Evolutionary conservation across 2,888 invertebrate species (phyloP), one percentile per base, ranked within the genome.

Genomic region (Drosophila leonis): DNA sequence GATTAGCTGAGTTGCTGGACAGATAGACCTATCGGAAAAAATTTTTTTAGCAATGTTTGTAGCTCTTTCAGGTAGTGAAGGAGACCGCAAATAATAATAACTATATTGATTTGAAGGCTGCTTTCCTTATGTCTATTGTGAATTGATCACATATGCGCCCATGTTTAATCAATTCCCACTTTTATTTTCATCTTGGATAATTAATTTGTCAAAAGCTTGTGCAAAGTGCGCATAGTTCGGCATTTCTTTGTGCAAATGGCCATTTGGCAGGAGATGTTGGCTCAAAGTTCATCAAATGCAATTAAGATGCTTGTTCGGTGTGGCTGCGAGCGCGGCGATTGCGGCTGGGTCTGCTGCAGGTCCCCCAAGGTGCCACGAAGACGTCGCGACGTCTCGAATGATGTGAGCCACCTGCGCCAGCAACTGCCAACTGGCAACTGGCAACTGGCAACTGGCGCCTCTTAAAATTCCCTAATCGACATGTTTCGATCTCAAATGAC

Each of bases 241-340:
- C 27, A 18, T 54, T 27, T 27, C 37, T 46, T 46, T 57, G 46
- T 46, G 57, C 27, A 46, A 54, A 54, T 39, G 80, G 68, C 65
- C n/a, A 51, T 49, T 70, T 73, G 68, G 74, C 78, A 63, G 67
- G 64, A 57, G 72, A 59, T 79, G 80, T 65, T 88, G 89, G 92
- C 92, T 90, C 83, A 83, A 83, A 91, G 92, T 91, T 91, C 92
- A 91, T 90, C 88, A 86, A 87, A 91, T 84, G 92, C 92, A 91
- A 92, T 91, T 92, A 91, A 91, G 92, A 91, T 91, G 91, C 92
- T 91, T 91, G 91, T 86, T 83, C 74, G 80, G 73, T 52, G 80
- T 65, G 54, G 42, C 54, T 59, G 44, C 37, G 39, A 20, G 29
- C 12, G 49, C 12, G 13, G 7, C 13, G 44, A 7, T 12, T 31